phyloP scores from a whole-genome alignment of 2,113 vertebrate species.

The Geococcyx californianus region DNA sequence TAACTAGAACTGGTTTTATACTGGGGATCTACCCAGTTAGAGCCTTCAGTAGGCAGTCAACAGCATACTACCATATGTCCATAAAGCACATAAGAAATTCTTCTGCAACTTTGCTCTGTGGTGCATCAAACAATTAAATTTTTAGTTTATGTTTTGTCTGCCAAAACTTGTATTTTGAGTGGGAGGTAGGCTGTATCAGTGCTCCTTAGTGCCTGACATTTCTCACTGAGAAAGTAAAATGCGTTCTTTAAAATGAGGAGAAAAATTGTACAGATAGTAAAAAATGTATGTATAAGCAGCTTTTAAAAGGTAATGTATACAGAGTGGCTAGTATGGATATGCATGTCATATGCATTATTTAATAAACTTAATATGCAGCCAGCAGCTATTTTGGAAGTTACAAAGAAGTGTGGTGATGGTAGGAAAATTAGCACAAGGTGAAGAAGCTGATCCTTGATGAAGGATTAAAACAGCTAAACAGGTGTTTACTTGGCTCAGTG shows the following conservation, averaged over 20 bases:
- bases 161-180: background rate
- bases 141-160: background rate
- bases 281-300: background rate
- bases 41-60: slow-evolving; percentile 23
- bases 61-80: background rate
- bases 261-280: background rate
- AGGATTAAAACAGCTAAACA: slow-evolving; percentile 15
- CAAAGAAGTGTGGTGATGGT: background rate
- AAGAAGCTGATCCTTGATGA: slow-evolving; percentile 1
- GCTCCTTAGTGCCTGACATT: background rate
- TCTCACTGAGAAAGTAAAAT: background rate
- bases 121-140: background rate
- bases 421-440: slow-evolving; percentile 23
- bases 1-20: slow-evolving; percentile 42
- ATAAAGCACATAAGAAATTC: background rate
- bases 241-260: background rate
- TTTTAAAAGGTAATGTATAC: background rate
- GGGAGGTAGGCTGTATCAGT: background rate
- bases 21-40: slow-evolving; percentile 57
- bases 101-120: background rate
- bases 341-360: background rate
- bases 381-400: background rate
- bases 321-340: background rate
- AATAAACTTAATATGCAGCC: background rate
- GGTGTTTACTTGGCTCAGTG: slow-evolving; percentile 1